phyloP scores from a whole-genome alignment of 2,888 invertebrate genomes.

The Sesia apiformis region DNA sequence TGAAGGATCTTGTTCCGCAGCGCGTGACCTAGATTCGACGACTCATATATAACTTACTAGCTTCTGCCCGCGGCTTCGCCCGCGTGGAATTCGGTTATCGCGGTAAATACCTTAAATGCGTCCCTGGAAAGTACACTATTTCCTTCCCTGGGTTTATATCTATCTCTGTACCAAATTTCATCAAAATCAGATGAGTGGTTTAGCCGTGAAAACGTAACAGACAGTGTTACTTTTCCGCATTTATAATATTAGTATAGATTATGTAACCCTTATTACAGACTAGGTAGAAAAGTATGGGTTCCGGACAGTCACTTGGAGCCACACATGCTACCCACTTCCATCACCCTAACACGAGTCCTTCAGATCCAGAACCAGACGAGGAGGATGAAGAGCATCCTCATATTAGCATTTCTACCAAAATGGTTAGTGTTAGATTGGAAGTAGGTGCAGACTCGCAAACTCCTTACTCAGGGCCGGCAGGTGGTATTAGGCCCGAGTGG shows the following conservation, averaged over 20 bases:
- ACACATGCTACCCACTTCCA: slow-evolving; percentile 51
- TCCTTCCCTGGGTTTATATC: no score
- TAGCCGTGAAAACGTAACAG: no score
- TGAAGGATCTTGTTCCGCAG: no score
- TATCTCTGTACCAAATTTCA: no score
- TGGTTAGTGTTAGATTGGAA: slow-evolving; percentile 24
- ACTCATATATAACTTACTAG: no score
- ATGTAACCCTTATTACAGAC: neutral
- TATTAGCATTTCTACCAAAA: slow-evolving; percentile 62
- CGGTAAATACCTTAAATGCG: no score
- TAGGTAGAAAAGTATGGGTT: slow-evolving; percentile 31
- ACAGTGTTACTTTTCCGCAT: neutral
- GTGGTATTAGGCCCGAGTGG: no score
- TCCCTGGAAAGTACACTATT: no score
- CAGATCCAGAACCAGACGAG: slow-evolving; percentile 15
- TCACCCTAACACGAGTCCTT: slow-evolving; percentile 18
- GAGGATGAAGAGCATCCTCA: slow-evolving; percentile 29
- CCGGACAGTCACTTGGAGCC: slow-evolving; percentile 38
- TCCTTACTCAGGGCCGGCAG: no score
- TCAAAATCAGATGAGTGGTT: neutral
- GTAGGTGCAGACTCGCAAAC: no score
- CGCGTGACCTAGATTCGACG: no score
- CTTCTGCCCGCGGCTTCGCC: neutral
- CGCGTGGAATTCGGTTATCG: no score
- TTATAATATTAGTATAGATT: neutral